phyloP scores from a whole-genome alignment of 2,888 invertebrate genomes.

The Colostygia pectinataria region DNA sequence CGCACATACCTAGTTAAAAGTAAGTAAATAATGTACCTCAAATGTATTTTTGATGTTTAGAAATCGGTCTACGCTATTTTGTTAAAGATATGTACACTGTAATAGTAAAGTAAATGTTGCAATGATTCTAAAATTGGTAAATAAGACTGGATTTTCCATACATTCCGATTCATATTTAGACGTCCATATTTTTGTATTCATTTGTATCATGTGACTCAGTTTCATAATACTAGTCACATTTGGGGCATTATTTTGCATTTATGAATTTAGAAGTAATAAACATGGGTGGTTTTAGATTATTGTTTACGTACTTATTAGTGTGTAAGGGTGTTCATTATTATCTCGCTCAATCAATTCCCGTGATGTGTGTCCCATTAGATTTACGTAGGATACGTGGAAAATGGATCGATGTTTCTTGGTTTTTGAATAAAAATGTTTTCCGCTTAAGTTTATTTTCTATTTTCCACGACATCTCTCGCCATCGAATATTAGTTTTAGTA shows the following conservation, averaged over 20 bases:
- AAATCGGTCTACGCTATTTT: constrained; percentile 41
- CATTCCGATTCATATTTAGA: constrained; percentile 46
- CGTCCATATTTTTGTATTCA: constrained; percentile 51
- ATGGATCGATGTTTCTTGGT: constrained; percentile 54
- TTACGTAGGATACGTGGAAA: constrained; percentile 58
- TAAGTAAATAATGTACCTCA: constrained; percentile 40
- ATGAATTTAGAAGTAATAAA: constrained; percentile 41
- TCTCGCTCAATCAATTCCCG: constrained; percentile 31
- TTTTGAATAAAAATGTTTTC: constrained; percentile 58
- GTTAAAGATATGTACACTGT: constrained; percentile 38
- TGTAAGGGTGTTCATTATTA: constrained; percentile 32
- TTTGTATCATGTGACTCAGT: constrained; percentile 28
- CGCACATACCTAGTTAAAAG: constrained; percentile 33
- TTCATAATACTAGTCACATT: constrained; percentile 32
- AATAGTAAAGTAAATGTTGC: constrained; percentile 41
- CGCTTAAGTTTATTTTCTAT: constrained; percentile 65
- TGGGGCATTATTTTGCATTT: constrained; percentile 45
- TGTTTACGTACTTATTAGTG: too few species aligned
- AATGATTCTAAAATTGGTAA: constrained; percentile 33
- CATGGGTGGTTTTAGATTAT: constrained; percentile 40
- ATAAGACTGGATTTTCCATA: constrained; percentile 47
- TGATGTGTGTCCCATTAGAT: constrained; percentile 35
- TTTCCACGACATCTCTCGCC: constrained; percentile 56
- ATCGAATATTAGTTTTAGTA: constrained; percentile 18
- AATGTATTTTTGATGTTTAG: constrained; percentile 55